Evolutionary conservation across 2,797 vertebrate genomes (phyloP), one percentile per base, ranked within the genome.

Genomic region (Mormyrops attenuatus): DNA sequence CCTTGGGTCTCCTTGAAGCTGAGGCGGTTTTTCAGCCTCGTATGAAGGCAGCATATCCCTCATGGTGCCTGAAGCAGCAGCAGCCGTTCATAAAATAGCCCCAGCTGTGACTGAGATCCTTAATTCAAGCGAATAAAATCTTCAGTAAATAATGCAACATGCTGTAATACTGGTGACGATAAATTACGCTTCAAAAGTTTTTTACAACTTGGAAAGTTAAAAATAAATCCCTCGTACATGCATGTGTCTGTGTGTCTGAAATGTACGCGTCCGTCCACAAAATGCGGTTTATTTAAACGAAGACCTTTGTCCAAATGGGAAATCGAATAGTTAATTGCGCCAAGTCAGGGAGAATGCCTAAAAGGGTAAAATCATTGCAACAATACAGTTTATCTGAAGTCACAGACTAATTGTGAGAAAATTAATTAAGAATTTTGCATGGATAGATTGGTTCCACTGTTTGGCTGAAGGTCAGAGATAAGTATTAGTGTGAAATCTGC

Each of bases 131-230:
- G 2, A 55, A 88, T 80, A 57, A 80, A 80, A 50, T 57, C 38
- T n/a, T 80, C 20, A 90, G 55, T 60, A 38, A 90, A 80, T 88
- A 80, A 57, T 80, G 63, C 89, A 90, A n/a, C 66, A 73, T 66
- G 26, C 30, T n/a, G 20, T 57, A 80, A 87, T 22, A 85, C 13
- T 26, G n/a, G 34, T 7, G 44, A 57, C 5, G 13, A 53, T 52
- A 41, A 89, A 53, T 47, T 44, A 47, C 41, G 7, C 20, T 80
- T 80, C 17, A 80, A n/a, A 80, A 44, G 73, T 80, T 44, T 69
- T 80, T 47, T 20, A 47, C 38, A 80, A 44, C 73, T 80, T n/a
- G 3, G 34, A 53, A 57, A 82, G 52, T 38, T 55, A 60, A 87
- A 87, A 13, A 87, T n/a, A 87, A 87, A 87, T 85, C 47, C 8